Percentiles rank a stretch among this genome's conserved stretches.
These are phyloP conservation scores for Chromoteleia sp. DNA, from an alignment of 2,888 invertebrate species.

Conservation along the genomic window DNA sequence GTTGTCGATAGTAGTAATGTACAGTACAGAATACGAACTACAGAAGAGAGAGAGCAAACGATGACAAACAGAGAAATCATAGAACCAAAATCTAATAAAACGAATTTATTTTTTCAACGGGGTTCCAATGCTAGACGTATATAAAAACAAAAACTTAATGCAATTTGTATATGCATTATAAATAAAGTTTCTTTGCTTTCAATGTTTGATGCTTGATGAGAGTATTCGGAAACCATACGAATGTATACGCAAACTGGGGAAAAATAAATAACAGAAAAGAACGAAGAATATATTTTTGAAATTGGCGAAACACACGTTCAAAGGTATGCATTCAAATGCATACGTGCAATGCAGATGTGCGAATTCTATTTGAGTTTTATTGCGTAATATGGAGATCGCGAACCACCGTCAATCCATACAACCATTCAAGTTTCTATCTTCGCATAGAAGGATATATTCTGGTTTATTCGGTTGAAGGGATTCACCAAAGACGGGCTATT, in stretches of 20 bases:
- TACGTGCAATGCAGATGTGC: slow-evolving; percentile 65
- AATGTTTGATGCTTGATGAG: slow-evolving; percentile 49
- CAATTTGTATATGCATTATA: slow-evolving; percentile 57
- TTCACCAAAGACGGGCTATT: slow-evolving; percentile 43
- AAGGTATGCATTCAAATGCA: slow-evolving; percentile 62
- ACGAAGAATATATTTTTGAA: slow-evolving; percentile 56
- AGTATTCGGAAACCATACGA: slow-evolving; percentile 49
- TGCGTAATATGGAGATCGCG: slow-evolving; percentile 66
- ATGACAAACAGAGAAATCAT: slow-evolving; percentile 8
- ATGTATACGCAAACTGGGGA: slow-evolving; percentile 24
- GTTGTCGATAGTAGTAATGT: not conserved
- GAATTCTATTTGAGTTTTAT: slow-evolving; percentile 65
- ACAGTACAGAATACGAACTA: not conserved
- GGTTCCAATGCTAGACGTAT: slow-evolving; percentile 1
- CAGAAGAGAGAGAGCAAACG: not conserved
- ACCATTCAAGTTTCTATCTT: slow-evolving; percentile 47
- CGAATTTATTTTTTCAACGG: slow-evolving; percentile 33
- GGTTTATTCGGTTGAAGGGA: slow-evolving; percentile 48
- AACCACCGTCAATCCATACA: slow-evolving; percentile 42
- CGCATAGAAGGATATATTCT: slow-evolving; percentile 43
- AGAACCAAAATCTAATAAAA: slow-evolving; percentile 21
- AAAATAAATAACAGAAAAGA: slow-evolving; percentile 49
- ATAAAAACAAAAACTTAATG: slow-evolving; percentile 45
- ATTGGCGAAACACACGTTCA: slow-evolving; percentile 59
- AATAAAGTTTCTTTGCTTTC: slow-evolving; percentile 55